Conservation (phyloP, 2,888 invertebrate genomes). For the Calliphora vomitoria region DNA sequence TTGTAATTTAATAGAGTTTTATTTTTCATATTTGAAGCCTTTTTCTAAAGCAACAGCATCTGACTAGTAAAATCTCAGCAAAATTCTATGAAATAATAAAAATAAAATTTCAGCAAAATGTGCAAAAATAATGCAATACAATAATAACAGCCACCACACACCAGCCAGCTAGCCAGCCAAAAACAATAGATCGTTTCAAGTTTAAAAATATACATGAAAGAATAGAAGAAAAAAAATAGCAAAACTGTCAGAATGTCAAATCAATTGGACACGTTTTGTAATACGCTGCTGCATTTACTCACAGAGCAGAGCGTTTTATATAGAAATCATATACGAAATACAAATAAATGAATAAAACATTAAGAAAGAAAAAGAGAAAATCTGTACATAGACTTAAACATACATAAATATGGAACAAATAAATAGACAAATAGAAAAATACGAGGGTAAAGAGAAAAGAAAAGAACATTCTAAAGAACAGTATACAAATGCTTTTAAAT, state of each 20-base stretch:
- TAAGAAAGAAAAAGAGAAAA: not conserved
- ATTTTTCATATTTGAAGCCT: not conserved
- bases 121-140: not conserved
- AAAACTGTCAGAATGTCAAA: constrained; percentile 76
- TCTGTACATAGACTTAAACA: not conserved
- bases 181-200: constrained; percentile 56
- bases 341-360: constrained; percentile 35
- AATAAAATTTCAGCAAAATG: constrained; percentile 55
- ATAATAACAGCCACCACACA: constrained; percentile 23
- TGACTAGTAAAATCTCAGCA: constrained; percentile 41
- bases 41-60: not conserved
- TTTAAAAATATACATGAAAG: constrained; percentile 33
- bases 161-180: constrained; percentile 42
- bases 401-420: not conserved
- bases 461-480: no score
- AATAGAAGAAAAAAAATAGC: not conserved
- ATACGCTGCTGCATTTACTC: constrained; percentile 45
- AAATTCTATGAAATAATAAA: constrained; percentile 56
- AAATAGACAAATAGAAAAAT: not conserved
- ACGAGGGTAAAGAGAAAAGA: not conserved
- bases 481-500: no score
- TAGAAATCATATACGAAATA: constrained; percentile 53
- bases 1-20: constrained; percentile 27
- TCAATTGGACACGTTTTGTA: constrained; percentile 77
- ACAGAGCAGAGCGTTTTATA: constrained; percentile 9